Conservation (phyloP, 2,797 vertebrate species). For the Dromococcyx pavoninus region DNA sequence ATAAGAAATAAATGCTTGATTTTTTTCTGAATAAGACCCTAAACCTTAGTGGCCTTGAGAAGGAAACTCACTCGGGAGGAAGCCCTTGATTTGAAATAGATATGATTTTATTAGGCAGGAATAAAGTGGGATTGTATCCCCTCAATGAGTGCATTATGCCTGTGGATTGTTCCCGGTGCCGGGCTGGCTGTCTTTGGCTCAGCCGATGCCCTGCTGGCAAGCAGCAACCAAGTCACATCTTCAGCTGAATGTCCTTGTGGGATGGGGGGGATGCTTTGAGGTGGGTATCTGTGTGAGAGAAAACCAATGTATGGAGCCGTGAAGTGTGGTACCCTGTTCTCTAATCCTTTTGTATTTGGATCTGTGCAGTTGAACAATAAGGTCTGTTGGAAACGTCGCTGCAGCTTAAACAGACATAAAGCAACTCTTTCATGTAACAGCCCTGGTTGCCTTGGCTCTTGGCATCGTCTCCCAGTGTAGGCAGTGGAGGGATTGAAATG, state of each 20-base stretch:
- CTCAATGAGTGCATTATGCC: background rate
- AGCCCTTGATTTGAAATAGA: background rate
- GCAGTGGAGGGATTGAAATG: conserved; percentile 66
- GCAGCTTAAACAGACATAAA: conserved; percentile 73
- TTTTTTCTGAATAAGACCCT: background rate
- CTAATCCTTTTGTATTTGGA: background rate
- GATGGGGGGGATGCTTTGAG: background rate
- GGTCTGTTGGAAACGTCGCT: conserved; percentile 50
- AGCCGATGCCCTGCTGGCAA: background rate
- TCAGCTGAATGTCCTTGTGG: background rate
- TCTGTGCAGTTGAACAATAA: conserved; percentile 25
- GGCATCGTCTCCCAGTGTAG: conserved; percentile 49
- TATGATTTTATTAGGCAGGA: background rate
- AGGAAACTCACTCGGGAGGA: background rate
- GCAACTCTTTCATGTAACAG: conserved; percentile 78
- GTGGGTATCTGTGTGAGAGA: background rate
- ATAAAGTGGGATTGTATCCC: background rate
- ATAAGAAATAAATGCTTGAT: background rate
- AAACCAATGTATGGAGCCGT: background rate
- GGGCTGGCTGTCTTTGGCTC: conserved; percentile 11
- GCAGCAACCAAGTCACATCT: background rate
- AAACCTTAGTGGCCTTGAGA: background rate
- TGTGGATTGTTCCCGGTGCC: background rate
- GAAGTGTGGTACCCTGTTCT: background rate
- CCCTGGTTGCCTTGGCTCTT: conserved; percentile 72